phyloP scores from a whole-genome alignment of 2,113 vertebrate genomes.

The Oncorhynchus nerka region DNA sequence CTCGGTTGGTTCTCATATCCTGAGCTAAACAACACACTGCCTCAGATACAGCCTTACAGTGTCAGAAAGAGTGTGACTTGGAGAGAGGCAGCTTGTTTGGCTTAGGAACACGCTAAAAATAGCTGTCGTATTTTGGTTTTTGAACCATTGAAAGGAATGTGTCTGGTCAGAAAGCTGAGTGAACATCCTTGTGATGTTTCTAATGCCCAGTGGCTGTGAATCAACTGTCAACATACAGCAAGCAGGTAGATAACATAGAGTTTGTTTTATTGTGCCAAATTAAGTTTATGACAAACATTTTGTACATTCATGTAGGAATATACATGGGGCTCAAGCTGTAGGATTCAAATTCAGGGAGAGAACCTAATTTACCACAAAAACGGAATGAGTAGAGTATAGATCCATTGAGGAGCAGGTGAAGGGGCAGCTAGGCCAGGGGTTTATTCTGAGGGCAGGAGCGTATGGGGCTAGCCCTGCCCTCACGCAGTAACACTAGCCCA shows the following conservation, averaged over 20 bases:
- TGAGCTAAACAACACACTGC: not conserved
- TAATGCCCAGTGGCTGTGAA: slow-evolving; percentile 3
- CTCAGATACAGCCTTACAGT: slow-evolving; percentile 10
- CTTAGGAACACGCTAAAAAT: slow-evolving; percentile 52
- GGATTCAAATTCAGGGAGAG: too few species aligned
- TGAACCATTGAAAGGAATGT: slow-evolving; percentile 41
- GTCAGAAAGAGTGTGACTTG: slow-evolving; percentile 13
- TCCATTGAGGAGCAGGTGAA: too few species aligned
- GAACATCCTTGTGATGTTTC: slow-evolving; percentile 36
- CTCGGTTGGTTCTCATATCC: not conserved
- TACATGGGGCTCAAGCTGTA: too few species aligned
- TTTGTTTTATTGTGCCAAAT: too few species aligned
- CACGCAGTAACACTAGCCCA: slow-evolving; percentile 11
- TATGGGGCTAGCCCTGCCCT: slow-evolving; percentile 13
- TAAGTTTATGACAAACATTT: too few species aligned
- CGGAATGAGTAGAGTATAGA: too few species aligned
- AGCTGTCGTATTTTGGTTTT: slow-evolving; percentile 40
- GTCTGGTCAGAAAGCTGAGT: slow-evolving; percentile 17
- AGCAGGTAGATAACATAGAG: too few species aligned
- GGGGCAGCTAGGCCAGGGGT: not conserved
- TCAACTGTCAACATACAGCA: not conserved
- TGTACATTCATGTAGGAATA: too few species aligned
- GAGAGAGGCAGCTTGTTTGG: slow-evolving; percentile 30
- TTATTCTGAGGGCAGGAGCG: slow-evolving; percentile 2
- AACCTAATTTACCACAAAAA: too few species aligned